Percentiles rank a stretch among this genome's conserved stretches.
These are phyloP conservation scores for Chiridota heheva DNA, from an alignment of 35 echinoderm and acorn worm species.

Conservation along the genomic window DNA sequence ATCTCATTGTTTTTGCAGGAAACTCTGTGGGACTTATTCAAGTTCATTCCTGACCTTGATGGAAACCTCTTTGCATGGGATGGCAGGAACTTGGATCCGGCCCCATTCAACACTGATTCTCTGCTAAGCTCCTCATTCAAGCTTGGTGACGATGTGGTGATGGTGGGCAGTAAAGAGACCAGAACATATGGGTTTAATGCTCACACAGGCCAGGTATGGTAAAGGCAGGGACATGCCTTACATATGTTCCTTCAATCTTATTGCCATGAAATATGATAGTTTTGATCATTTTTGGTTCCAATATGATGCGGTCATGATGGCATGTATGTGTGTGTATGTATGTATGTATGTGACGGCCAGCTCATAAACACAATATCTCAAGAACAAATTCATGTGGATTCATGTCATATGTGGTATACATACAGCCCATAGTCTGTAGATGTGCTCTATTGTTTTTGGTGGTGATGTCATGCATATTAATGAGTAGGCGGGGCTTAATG, in stretches of 20 bases:
- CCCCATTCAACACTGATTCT: constrained; percentile 76
- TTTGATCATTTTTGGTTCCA: not conserved
- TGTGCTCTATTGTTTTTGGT: too few species aligned
- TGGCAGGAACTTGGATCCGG: constrained; percentile 58
- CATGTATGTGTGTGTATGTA: too few species aligned
- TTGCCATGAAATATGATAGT: not conserved
- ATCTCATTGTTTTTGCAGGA: too few species aligned
- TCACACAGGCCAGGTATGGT: constrained; percentile 80
- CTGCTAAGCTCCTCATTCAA: constrained; percentile 91
- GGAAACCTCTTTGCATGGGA: constrained; percentile 88
- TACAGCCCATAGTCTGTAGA: too few species aligned
- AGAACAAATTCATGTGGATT: too few species aligned
- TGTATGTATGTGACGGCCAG: too few species aligned
- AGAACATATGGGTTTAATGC: constrained; percentile 93
- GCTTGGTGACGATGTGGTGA: constrained; percentile 67
- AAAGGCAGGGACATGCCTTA: not conserved
- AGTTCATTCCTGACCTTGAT: constrained; percentile 80
- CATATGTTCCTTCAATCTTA: not conserved
- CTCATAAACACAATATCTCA: too few species aligned
- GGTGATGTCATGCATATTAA: too few species aligned
- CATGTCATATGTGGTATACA: too few species aligned
- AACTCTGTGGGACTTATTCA: too few species aligned
- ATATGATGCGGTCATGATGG: too few species aligned
- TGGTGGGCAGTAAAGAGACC: constrained; percentile 88
- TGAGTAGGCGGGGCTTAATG: too few species aligned